phyloP scores from a whole-genome alignment of 1,140 invertebrate species.

The Drosophila eugracilis region DNA sequence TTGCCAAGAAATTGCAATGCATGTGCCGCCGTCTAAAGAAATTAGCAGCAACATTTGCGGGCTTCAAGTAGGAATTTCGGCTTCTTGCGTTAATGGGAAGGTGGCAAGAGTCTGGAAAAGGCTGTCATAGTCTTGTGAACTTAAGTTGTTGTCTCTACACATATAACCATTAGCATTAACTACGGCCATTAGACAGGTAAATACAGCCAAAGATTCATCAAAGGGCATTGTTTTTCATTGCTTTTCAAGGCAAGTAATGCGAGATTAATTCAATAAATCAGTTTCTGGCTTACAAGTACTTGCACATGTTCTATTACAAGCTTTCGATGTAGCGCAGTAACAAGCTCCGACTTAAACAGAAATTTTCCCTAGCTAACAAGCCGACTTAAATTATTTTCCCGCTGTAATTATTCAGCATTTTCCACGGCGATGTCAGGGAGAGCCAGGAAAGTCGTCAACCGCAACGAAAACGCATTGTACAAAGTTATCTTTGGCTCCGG shows the following conservation, averaged over 20 bases:
- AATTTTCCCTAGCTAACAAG: background rate
- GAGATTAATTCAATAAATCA: background rate
- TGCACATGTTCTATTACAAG: background rate
- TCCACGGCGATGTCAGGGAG: background rate
- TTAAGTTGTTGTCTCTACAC: too few relatives aligned
- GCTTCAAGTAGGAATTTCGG: conserved; percentile 16
- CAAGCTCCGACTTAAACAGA: background rate
- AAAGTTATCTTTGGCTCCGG: conserved; percentile 48
- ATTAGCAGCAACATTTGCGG: conserved; percentile 62
- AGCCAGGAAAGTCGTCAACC: conserved; percentile 21
- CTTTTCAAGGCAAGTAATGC: too few relatives aligned
- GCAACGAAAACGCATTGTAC: conserved; percentile 27
- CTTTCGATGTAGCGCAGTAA: background rate
- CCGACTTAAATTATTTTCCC: conserved; percentile 1
- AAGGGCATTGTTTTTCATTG: too few relatives aligned
- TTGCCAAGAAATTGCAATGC: conserved; percentile 60
- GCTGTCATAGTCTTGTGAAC: too few relatives aligned
- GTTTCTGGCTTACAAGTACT: background rate
- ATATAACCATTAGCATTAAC: too few relatives aligned
- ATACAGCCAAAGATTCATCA: background rate
- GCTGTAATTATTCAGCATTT: conserved; percentile 25
- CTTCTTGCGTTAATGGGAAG: background rate
- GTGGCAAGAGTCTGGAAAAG: background rate
- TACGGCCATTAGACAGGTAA: too few relatives aligned
- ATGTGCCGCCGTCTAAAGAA: conserved; percentile 49